These are phyloP conservation scores for Epinephelus awoara DNA, from an alignment of 2,797 vertebrate genomes.

Conservation along the genomic window DNA sequence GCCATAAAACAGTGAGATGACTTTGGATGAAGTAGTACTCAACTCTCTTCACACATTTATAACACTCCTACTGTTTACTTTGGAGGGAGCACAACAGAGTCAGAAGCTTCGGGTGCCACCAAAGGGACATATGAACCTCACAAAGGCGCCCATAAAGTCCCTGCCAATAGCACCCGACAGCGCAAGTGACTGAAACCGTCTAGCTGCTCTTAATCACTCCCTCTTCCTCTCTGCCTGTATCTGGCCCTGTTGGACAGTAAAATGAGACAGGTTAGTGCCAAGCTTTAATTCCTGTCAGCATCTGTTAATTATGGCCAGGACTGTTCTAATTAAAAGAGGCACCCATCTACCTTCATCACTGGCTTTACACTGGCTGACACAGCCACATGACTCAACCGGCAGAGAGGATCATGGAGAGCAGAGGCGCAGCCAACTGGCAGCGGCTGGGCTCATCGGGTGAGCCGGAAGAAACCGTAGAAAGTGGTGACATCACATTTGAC, in stretches of 20 bases:
- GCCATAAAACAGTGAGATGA: slow-evolving; percentile 77
- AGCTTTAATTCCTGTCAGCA: slow-evolving; percentile 89
- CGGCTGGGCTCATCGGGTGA: slow-evolving; percentile 53
- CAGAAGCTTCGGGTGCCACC: slow-evolving; percentile 57
- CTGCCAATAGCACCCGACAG: slow-evolving; percentile 29
- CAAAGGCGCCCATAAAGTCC: slow-evolving; percentile 66
- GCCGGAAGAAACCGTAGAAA: slow-evolving; percentile 70
- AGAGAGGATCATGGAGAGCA: slow-evolving; percentile 62
- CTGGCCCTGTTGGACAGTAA: slow-evolving; percentile 81
- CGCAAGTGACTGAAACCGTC: slow-evolving; percentile 61
- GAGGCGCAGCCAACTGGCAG: slow-evolving; percentile 71
- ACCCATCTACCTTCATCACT: slow-evolving; percentile 82
- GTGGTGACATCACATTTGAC: slow-evolving; percentile 72
- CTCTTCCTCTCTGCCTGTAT: slow-evolving; percentile 67
- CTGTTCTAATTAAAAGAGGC: slow-evolving; percentile 89
- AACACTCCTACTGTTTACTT: slow-evolving; percentile 76
- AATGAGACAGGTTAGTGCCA: slow-evolving; percentile 84
- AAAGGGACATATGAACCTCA: slow-evolving; percentile 61
- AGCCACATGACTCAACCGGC: slow-evolving; percentile 73
- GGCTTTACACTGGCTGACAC: slow-evolving; percentile 76
- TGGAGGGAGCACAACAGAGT: slow-evolving; percentile 54
- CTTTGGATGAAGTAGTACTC: slow-evolving; percentile 69
- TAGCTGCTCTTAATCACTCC: slow-evolving; percentile 61
- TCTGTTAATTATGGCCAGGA: slow-evolving; percentile 89
- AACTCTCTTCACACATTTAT: slow-evolving; percentile 70